A percentile compares a stretch with the other conserved stretches of the same genome.
These are phyloP conservation scores for Lycaon pictus DNA, from an alignment of 2,113 vertebrate genomes.

Conservation along the genomic window DNA sequence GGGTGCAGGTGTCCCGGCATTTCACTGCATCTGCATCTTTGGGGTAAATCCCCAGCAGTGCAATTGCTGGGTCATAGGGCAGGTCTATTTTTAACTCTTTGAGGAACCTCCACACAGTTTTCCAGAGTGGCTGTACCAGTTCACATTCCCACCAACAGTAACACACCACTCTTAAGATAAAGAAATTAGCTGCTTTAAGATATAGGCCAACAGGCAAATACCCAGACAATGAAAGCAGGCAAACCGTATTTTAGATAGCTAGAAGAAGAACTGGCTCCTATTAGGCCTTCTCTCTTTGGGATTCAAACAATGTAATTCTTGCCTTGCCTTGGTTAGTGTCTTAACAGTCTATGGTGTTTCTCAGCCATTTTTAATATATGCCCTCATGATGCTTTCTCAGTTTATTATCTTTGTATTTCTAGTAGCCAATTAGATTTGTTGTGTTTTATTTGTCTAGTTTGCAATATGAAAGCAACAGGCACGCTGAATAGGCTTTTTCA, in stretches of 20 bases:
- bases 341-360: conserved; percentile 11
- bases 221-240: conserved; percentile 10
- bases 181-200: neutral
- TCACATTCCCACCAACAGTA: neutral
- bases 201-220: conserved; percentile 44
- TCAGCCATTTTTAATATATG: conserved; percentile 40
- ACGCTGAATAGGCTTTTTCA: conserved; percentile 11
- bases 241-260: conserved; percentile 51
- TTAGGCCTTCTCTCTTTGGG: neutral
- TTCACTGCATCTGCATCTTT: too few relatives aligned
- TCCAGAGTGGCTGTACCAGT: too few relatives aligned
- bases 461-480: neutral
- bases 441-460: conserved; percentile 8
- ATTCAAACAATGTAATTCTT: conserved; percentile 59
- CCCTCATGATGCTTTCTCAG: neutral
- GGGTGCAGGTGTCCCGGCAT: too few relatives aligned
- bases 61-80: too few relatives aligned
- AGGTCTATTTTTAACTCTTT: too few relatives aligned
- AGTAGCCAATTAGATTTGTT: neutral
- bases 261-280: conserved; percentile 48
- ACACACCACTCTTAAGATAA: neutral
- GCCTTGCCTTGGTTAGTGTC: neutral
- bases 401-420: neutral
- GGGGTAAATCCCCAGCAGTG: too few relatives aligned
- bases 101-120: too few relatives aligned